Base-by-base conservation (phyloP, 2,888 invertebrate species). In the Papilio elwesi region DNA sequence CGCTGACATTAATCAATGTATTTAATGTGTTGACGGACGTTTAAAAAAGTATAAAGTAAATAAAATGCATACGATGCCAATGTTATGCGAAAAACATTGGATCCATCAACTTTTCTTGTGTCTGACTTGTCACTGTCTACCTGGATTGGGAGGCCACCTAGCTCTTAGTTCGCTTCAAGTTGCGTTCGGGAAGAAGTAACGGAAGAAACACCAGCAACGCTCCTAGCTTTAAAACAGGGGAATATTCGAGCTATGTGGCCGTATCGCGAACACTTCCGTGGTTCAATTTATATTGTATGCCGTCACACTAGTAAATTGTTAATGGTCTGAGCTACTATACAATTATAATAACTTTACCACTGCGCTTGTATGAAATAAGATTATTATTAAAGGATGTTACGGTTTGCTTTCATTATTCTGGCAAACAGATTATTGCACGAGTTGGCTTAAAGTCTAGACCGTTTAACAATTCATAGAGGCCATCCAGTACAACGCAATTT, bases 391-490 rank as follows among this genome's bases (percentile, higher is more conserved):
- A 52, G 65, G 49, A 65, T 55, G 65, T 57, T 70, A 70, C 13
- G 48, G 70, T n/a, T 65, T 55, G 70, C 70, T 15, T 70, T 57
- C 55, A 57, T 65, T 70, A 38, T 49, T 70, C 64, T 65, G 13
- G 70, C 64, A 70, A 65, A 70, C 55, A 57, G 64, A 70, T 70
- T 70, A 70, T 43, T 69, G 55, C 65, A 57, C 65, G 70, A 48
- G 70, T 26, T 55, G 70, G 55, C 38, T 64, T 70, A 15, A 70
- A 65, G 55, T 70, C 49, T 70, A 48, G 49, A 65, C 70, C 57
- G 64, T 65, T 70, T 70, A 70, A 65, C 65, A 70, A 65, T 70
- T 70, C 65, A 70, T 65, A 70, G 49, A 65, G 65, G 43, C 49
- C 65, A 16, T 66, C 57, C 57, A 64, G 48, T 13, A 59, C 38